These are phyloP conservation scores for Erebia aethiops DNA, from an alignment of 2,888 invertebrate genomes.

Conservation along the genomic window DNA sequence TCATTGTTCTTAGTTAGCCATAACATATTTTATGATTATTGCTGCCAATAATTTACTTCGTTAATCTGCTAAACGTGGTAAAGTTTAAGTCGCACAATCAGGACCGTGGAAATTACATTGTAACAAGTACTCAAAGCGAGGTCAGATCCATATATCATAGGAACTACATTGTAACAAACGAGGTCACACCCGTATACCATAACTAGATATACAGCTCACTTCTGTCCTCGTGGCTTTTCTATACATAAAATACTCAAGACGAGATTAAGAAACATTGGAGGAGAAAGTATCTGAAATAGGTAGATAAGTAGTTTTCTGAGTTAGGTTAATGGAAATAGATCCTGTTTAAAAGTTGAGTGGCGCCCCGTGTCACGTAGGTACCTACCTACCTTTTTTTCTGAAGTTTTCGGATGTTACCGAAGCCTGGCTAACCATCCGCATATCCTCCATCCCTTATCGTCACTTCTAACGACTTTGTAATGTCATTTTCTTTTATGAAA, in stretches of 20 bases:
- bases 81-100: too few relatives aligned
- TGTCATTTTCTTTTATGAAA: background rate
- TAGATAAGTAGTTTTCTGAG: slow-evolving; percentile 39
- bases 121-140: too few relatives aligned
- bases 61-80: too few relatives aligned
- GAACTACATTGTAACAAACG: too few relatives aligned
- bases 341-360: slow-evolving; percentile 41
- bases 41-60: too few relatives aligned
- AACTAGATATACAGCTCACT: too few relatives aligned
- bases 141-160: too few relatives aligned
- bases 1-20: too few relatives aligned
- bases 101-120: too few relatives aligned
- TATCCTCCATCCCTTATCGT: slow-evolving; percentile 19
- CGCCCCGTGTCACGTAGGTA: slow-evolving; percentile 35
- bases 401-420: slow-evolving; percentile 26
- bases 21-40: too few relatives aligned
- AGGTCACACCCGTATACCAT: too few relatives aligned
- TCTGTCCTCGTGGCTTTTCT: too few relatives aligned
- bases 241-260: slow-evolving; percentile 14
- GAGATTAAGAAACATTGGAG: slow-evolving; percentile 35
- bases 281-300: slow-evolving; percentile 29
- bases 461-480: slow-evolving; percentile 19
- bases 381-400: background rate
- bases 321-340: slow-evolving; percentile 41
- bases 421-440: slow-evolving; percentile 11